Evolutionary conservation across 2,888 invertebrate species (phyloP).

Genomic region (Ornithoptera priamus): DNA sequence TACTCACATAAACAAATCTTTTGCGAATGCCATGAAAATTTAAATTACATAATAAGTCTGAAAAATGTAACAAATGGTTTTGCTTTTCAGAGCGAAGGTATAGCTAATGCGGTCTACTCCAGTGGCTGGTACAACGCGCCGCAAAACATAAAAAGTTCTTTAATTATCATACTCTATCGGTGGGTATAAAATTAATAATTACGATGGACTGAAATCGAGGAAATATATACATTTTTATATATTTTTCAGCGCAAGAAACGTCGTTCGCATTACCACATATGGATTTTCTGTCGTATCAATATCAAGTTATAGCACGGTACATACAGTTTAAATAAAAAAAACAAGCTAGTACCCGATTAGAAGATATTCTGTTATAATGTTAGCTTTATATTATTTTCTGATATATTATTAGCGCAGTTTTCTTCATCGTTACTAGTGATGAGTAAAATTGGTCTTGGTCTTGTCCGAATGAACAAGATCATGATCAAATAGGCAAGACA

Average conservation of each 20-base stretch:
- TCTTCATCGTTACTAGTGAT: no score
- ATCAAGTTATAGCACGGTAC: slow-evolving; percentile 59
- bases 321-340: neutral
- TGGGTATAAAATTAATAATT: slow-evolving; percentile 30
- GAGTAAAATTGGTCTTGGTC: no score
- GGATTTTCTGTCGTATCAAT: slow-evolving; percentile 64
- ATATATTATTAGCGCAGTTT: no score
- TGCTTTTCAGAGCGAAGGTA: slow-evolving; percentile 50
- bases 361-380: no score
- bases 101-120: slow-evolving; percentile 56
- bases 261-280: slow-evolving; percentile 59
- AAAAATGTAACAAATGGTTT: neutral
- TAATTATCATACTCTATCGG: slow-evolving; percentile 64
- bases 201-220: neutral
- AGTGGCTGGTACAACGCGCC: slow-evolving; percentile 63
- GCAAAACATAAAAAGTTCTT: slow-evolving; percentile 48
- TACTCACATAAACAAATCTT: neutral
- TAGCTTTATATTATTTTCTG: no score
- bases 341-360: no score
- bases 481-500: no score
- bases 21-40: neutral
- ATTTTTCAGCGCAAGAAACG: slow-evolving; percentile 53
- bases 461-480: no score
- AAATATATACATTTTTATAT: neutral
- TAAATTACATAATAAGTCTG: neutral